Conservation (phyloP, 2,888 invertebrate species). For the Autographa pulchrina region DNA sequence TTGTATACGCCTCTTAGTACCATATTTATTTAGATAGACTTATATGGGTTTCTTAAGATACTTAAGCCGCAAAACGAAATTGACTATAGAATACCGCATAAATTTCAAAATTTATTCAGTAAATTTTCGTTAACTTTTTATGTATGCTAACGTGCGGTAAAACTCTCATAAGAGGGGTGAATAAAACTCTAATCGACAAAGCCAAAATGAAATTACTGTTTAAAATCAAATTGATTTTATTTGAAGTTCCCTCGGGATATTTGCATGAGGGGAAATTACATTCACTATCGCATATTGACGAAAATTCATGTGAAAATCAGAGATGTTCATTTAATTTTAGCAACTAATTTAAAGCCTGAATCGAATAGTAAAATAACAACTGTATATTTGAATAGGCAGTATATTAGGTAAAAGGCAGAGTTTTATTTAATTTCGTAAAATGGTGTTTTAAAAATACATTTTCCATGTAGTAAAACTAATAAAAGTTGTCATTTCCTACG, state of each 20-base stretch:
- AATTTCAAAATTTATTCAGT: conserved; percentile 35
- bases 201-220: conserved; percentile 50
- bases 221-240: conserved; percentile 59
- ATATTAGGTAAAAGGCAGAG: not conserved
- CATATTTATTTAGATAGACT: too few relatives aligned
- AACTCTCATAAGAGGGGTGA: conserved; percentile 38
- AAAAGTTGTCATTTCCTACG: too few relatives aligned
- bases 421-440: not conserved
- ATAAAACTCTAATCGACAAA: conserved; percentile 52
- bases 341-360: not conserved
- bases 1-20: not conserved
- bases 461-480: too few relatives aligned
- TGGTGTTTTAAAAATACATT: too few relatives aligned
- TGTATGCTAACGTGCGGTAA: conserved; percentile 50
- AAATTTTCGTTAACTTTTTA: conserved; percentile 29
- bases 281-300: conserved; percentile 47
- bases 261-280: conserved; percentile 51
- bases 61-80: conserved; percentile 15
- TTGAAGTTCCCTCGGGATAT: conserved; percentile 44
- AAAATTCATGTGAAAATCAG: conserved; percentile 29
- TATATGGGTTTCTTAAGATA: not conserved
- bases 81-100: conserved; percentile 15
- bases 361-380: not conserved
- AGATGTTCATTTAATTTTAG: conserved; percentile 10
- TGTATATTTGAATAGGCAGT: not conserved